Evolutionary conservation across 2,888 invertebrate genomes (phyloP).

Genomic region (Tubiluchus corallicola): DNA sequence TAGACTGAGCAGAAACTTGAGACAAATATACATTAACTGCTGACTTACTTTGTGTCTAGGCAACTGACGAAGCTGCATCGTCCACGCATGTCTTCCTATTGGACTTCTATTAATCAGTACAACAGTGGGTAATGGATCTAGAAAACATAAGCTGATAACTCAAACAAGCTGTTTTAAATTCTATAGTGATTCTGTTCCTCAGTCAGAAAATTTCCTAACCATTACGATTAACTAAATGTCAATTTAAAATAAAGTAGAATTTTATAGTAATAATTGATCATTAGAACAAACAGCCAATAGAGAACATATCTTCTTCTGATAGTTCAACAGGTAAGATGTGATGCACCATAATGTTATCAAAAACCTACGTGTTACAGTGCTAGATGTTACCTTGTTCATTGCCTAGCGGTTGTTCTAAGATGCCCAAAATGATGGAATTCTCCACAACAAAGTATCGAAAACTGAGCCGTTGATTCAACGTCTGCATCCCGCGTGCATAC

Average conservation of each 20-base stretch:
- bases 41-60: constrained; percentile 52
- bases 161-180: neutral
- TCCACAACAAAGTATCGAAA: constrained; percentile 81
- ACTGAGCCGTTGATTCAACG: no score
- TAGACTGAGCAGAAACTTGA: no score
- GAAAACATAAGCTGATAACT: constrained; percentile 10
- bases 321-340: no score
- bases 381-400: constrained; percentile 42
- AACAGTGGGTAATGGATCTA: constrained; percentile 79
- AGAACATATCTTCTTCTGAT: no score
- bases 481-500: constrained; percentile 45
- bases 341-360: neutral
- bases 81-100: constrained; percentile 89
- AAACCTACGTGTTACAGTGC: neutral
- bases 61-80: constrained; percentile 63
- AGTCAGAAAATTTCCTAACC: no score
- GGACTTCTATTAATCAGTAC: constrained; percentile 72
- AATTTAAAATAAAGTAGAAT: no score
- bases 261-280: no score
- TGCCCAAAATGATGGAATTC: constrained; percentile 64
- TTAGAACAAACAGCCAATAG: no score
- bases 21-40: no score
- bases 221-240: no score
- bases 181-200: neutral
- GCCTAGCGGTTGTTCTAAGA: constrained; percentile 79